Conservation (phyloP, 2,888 invertebrate species). For the Tetropium fuscum region DNA sequence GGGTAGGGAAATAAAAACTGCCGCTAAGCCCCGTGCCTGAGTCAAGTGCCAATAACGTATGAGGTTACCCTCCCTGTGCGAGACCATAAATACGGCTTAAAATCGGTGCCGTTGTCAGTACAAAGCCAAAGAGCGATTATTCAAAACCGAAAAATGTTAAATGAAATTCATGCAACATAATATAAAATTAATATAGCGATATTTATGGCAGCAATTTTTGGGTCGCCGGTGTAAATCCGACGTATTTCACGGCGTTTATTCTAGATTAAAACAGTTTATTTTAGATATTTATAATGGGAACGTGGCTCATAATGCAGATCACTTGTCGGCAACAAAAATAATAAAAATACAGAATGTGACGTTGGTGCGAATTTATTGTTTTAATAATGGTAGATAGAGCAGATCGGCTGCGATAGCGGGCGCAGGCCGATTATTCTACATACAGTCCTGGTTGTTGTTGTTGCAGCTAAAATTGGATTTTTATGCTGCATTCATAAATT, state of each 20-base stretch:
- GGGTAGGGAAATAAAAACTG: constrained; percentile 23
- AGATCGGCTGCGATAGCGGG: constrained; percentile 59
- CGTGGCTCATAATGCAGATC: constrained; percentile 66
- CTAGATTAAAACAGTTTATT: constrained; percentile 68
- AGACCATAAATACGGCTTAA: constrained; percentile 40
- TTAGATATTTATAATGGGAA: constrained; percentile 67
- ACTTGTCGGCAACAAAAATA: constrained; percentile 65
- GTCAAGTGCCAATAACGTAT: constrained; percentile 40
- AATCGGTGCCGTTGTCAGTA: constrained; percentile 34
- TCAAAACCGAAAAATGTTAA: constrained; percentile 56
- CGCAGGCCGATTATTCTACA: constrained; percentile 56
- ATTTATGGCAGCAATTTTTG: constrained; percentile 67
- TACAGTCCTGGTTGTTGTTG: constrained; percentile 52
- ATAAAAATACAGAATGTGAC: constrained; percentile 66
- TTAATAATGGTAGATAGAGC: constrained; percentile 68
- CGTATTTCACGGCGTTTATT: constrained; percentile 65
- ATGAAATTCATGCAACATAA: constrained; percentile 61
- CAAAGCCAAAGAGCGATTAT: constrained; percentile 32
- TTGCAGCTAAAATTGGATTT: constrained; percentile 64
- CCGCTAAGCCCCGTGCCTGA: constrained; percentile 21
- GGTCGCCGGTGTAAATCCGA: constrained; percentile 61
- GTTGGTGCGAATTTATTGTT: constrained; percentile 66
- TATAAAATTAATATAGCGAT: constrained; percentile 67
- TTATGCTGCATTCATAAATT: constrained; percentile 64
- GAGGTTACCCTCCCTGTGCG: constrained; percentile 16